Base-by-base conservation (phyloP, 2,797 vertebrate genomes). In the Malacoraja senta region DNA sequence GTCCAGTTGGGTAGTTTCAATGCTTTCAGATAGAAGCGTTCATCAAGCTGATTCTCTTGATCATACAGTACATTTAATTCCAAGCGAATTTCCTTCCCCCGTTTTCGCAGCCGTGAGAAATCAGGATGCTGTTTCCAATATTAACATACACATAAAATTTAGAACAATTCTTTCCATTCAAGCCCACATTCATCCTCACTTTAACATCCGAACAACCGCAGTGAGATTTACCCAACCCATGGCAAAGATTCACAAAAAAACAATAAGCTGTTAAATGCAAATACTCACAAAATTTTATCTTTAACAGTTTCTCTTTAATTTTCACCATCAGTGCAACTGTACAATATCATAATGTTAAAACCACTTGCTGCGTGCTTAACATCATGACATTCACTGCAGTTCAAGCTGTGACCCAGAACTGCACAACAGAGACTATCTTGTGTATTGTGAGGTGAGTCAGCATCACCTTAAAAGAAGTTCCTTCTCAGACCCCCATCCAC, bases 1-100 rank as follows among this genome's bases (percentile, higher is more conserved):
- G 84, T 65, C 84, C 84, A 65, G 84, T 99, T 99, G 93, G 98
- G 98, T 83, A 99, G 95, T 58, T 94, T 95, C 77, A 99, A 96
- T 0, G 98, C 98, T 76, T 26, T 94, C 61, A 94, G 86, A 65
- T 98, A 98, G 95, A 98, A 96, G 13, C 96, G 94, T 93, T 97
- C 94, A 4, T 98, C 97, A 32, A 98, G 95, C 72, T 96, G 94
- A 0, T 78, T 92, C 94, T 97, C 96, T 93, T 93, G 94, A 1
- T 94, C 76, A 94, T 96, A 95, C 38, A 99, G 95, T 0, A 95
- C 65, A 0, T 1, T 95, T 29, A 99, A 96, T 90, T 94, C 94
- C 93, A 15, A 94, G 72, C 98, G 96, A 94, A 98, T 94, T 2
- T 96, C 96, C 90, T 96, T 95, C 0, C 98, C 98, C 0, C 44